Evolutionary conservation across 2,113 vertebrate species (phyloP), one percentile per base, ranked within the genome.

Genomic region (Microcebus ravelobensis): DNA sequence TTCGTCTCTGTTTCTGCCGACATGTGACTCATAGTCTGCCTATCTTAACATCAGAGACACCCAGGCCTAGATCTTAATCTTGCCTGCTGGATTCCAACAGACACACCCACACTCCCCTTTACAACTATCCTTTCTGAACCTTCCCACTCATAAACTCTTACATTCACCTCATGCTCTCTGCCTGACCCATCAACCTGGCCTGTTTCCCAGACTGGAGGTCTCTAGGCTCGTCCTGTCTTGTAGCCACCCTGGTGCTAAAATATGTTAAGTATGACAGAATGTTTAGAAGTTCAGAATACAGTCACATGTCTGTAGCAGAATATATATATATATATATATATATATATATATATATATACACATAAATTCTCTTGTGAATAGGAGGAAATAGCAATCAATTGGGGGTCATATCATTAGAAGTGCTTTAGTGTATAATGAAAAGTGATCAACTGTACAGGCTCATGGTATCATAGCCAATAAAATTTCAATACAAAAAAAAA

Each of bases 401-500:
- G 83, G 73, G 81, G 48, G 21, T 29, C 57, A 0, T 0, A 29
- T 74, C n/a, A 15, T 87, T 93, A 96, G 31, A 88, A 94, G 50
- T 87, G 83, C 68, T 79, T 92, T 59, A 90, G 42, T 90, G 34
- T 17, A 31, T 6, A 45, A n/a, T 76, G 74, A 71, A 84, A 96
- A 95, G 34, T 39, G 57, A 76, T 74, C 50, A 31, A 45, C 2
- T 93, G 71, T 89, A 80, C 52, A 68, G 70, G 50, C 92, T 91
- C 13, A 36, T 36, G 20, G 36, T 82, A 52, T 74, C 59, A 57
- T 12, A 85, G 34, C 86, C 77, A 65, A 2, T 4, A n/a, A 90
- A 29, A 95, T 79, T 13, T 96, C 82, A 34, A 0, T 52, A 91
- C 48, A 91, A 98, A 95, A 95, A 95, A 94, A 94, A 94, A 34